These are phyloP conservation scores for Drosophila gaucha DNA, from an alignment of 2,888 invertebrate species.

Conservation along the genomic window DNA sequence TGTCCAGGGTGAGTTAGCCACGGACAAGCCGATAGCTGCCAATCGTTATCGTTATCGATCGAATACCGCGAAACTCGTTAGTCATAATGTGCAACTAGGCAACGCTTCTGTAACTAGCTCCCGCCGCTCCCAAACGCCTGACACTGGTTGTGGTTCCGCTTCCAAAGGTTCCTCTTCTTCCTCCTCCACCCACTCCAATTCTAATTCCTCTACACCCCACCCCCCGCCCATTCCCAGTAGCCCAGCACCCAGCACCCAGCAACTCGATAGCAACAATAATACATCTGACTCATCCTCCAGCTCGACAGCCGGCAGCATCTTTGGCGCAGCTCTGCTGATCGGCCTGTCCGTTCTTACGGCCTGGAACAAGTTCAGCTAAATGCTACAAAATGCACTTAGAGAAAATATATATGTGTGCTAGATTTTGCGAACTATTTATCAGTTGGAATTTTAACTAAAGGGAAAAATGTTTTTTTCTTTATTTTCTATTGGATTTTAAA, in stretches of 20 bases:
- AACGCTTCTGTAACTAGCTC: constrained; percentile 70
- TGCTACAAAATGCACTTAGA: neutral
- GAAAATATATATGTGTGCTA: neutral
- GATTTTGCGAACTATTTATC: neutral
- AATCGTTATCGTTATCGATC: constrained; percentile 72
- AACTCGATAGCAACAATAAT: constrained; percentile 47
- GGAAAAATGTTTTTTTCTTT: no score
- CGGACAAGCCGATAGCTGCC: constrained; percentile 30
- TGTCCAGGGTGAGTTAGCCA: constrained; percentile 71
- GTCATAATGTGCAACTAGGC: constrained; percentile 79
- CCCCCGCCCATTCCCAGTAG: constrained; percentile 9
- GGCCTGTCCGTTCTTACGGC: constrained; percentile 82
- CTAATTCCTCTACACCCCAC: constrained; percentile 6
- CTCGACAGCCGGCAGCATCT: constrained; percentile 84
- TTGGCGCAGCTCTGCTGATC: constrained; percentile 82
- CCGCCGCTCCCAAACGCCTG: constrained; percentile 58
- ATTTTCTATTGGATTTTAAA: no score
- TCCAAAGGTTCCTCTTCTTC: constrained; percentile 53
- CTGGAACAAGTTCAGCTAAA: constrained; percentile 73
- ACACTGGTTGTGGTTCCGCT: constrained; percentile 70
- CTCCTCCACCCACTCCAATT: constrained; percentile 5
- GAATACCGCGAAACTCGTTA: constrained; percentile 68
- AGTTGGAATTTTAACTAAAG: neutral
- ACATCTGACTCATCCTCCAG: constrained; percentile 36
- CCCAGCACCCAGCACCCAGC: constrained; percentile 8